Conservation (phyloP, 1,140 invertebrate genomes). For the Panulirus ornatus region DNA sequence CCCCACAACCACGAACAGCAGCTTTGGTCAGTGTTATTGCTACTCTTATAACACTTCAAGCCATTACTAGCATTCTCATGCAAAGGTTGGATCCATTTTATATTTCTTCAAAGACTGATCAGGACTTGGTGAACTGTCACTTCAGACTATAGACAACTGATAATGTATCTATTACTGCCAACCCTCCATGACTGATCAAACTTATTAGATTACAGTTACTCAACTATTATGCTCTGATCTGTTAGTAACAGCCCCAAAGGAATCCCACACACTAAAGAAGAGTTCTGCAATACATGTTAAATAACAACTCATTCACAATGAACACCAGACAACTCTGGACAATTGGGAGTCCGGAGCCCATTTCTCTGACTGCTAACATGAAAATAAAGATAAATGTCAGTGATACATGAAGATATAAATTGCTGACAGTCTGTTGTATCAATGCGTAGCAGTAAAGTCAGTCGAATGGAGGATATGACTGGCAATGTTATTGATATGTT, state of each 20-base stretch:
- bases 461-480: slow-evolving; percentile 4
- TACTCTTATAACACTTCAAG: not conserved
- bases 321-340: not conserved
- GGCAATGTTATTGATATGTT: slow-evolving; percentile 11
- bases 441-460: not conserved
- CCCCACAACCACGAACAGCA: not conserved
- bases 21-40: not conserved
- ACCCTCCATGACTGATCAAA: not conserved
- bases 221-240: not conserved
- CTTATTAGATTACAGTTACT: not conserved
- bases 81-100: not conserved
- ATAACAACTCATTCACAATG: not conserved
- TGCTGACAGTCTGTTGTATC: not conserved
- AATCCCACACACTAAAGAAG: not conserved
- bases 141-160: not conserved
- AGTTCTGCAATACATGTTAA: not conserved
- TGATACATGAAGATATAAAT: not conserved
- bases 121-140: not conserved
- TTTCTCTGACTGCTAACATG: not conserved
- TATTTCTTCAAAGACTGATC: not conserved
- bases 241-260: not conserved
- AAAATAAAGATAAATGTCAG: not conserved
- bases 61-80: not conserved
- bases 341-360: not conserved
- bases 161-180: not conserved